Evolutionary conservation across 2,797 vertebrate species (phyloP), one percentile per base, ranked within the genome.

Genomic region (Poecilia gillii): DNA sequence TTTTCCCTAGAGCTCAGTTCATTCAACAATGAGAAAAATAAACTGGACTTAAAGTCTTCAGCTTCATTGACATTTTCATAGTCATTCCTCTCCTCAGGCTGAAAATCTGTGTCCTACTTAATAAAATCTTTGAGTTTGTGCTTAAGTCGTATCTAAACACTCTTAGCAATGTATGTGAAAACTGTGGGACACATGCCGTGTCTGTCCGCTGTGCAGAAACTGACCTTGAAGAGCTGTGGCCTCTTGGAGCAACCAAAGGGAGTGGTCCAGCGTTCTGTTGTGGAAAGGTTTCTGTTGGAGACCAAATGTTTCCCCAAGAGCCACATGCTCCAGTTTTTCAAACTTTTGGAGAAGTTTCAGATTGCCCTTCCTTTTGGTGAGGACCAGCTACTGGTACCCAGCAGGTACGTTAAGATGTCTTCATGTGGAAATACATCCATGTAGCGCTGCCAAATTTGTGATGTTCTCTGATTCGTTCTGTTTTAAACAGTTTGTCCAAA

Each of bases 301-400:
- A 97, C 94, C 49, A 96, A 88, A 85, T 96, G 95, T 87, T 98
- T 99, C 91, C 98, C 98, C 3, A 96, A 96, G 85, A 95, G 94
- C 74, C 97, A 97, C 88, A 91, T 97, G 91, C 93, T 91, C 5
- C 97, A 98, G 80, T 98, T 98, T 90, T 97, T 99, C 51, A 98
- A 96, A 68, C 96, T 99, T 81, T 93, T 99, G 91, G 98, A 99
- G 93, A 99, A 98, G 93, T 98, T 99, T 83, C 98, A 98, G 90
- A 97, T 99, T 72, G 98, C 97, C 49, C 92, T 99, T 81, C 98
- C 98, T 0, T 96, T 97, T 46, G 96, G 97, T 73, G 97, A 98
- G 7, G 96, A 97, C 77, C 97, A 98, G 81, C 95, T 99, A 0
- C 95, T 99, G 78, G 94, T 99, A 59, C 98, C 98, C 84, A 98